These are phyloP conservation scores for Pristiophorus japonicus DNA, from an alignment of 2,113 vertebrate species.

Conservation along the genomic window DNA sequence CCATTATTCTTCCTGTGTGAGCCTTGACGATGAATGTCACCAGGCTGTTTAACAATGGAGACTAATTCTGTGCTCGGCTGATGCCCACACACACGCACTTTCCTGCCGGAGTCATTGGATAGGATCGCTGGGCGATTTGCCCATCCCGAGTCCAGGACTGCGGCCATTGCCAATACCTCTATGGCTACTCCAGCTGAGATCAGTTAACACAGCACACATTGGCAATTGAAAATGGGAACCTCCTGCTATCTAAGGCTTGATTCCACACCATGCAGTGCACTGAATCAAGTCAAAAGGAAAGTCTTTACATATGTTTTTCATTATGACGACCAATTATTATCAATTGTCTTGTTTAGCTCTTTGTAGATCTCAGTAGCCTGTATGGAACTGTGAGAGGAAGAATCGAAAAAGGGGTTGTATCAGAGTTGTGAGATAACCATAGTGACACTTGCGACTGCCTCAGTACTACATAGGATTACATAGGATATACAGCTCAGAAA, in stretches of 20 bases:
- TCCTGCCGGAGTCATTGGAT: neutral
- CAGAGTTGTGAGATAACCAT: neutral
- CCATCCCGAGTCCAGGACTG: neutral
- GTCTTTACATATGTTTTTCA: neutral
- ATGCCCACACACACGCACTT: neutral
- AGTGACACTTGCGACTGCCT: neutral
- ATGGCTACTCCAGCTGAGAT: neutral
- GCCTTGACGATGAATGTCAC: neutral
- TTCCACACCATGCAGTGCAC: neutral
- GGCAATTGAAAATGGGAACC: neutral
- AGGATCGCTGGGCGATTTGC: neutral
- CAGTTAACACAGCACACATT: neutral
- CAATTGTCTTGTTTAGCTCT: neutral
- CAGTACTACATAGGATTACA: too few relatives aligned
- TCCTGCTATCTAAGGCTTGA: neutral
- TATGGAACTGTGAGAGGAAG: neutral
- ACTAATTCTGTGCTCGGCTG: neutral
- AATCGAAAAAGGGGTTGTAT: neutral
- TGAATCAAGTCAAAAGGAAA: neutral
- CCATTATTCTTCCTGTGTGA: neutral
- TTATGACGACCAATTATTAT: neutral
- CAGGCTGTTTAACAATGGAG: neutral
- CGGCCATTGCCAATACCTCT: neutral
- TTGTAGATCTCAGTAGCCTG: neutral
- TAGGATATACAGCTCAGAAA: too few relatives aligned